Evolutionary conservation across 2,797 vertebrate species (phyloP).

Genomic region (Sebastes itinus): DNA sequence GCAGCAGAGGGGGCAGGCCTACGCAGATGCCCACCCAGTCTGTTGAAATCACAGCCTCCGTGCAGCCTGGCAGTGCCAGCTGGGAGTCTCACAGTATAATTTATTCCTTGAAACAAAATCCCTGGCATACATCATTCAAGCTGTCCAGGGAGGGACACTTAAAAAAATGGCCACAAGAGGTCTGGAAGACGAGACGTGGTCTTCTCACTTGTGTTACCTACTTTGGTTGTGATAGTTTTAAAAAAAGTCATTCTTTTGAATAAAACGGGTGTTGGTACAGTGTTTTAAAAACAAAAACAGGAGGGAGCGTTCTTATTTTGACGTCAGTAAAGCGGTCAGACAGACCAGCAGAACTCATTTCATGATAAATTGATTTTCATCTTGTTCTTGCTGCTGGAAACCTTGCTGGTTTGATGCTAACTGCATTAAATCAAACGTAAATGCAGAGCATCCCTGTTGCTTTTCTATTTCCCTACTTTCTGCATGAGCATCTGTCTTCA

Average conservation of each 20-base stretch:
- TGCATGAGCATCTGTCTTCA: slow-evolving; percentile 34
- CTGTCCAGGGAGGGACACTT: slow-evolving; percentile 41
- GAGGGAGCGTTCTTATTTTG: neutral
- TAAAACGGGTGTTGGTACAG: neutral
- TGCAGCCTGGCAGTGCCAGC: slow-evolving; percentile 53
- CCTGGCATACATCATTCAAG: slow-evolving; percentile 26
- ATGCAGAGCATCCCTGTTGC: slow-evolving; percentile 48
- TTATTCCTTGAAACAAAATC: slow-evolving; percentile 47
- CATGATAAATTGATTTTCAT: slow-evolving; percentile 8
- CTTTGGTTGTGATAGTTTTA: neutral
- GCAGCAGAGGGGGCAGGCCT: slow-evolving; percentile 40
- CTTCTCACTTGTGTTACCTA: neutral
- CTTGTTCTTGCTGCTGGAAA: slow-evolving; percentile 23
- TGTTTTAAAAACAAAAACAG: neutral
- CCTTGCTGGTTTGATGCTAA: slow-evolving; percentile 57
- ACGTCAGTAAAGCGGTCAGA: neutral
- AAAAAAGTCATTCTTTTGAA: neutral
- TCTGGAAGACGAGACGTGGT: slow-evolving; percentile 1
- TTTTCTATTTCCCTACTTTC: slow-evolving; percentile 32
- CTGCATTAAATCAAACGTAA: slow-evolving; percentile 70
- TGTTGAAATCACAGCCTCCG: slow-evolving; percentile 53
- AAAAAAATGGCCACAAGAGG: slow-evolving; percentile 32
- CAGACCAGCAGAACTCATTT: neutral
- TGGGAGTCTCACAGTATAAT: slow-evolving; percentile 48
- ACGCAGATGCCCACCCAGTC: slow-evolving; percentile 56